Evolutionary conservation across 1,140 invertebrate genomes (phyloP), one percentile per base, ranked within the genome.

Genomic region (Aphaenogaster rudis): DNA sequence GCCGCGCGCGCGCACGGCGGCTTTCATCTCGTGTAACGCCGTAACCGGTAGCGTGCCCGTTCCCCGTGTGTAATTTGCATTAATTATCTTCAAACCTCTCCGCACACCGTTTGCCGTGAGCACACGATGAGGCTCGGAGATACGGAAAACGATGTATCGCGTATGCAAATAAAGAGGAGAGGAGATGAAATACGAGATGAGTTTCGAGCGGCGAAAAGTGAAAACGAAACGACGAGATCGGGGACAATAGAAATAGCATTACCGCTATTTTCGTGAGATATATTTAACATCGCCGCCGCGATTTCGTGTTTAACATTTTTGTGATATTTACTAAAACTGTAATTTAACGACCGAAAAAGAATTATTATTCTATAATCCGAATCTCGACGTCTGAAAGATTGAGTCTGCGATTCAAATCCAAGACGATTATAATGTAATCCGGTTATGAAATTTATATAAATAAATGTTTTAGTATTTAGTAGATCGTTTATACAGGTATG

Each of bases 31-130:
- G 92, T 92, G 91, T 92, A 82, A 82, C 67, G 80, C 87, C 91
- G 92, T 93, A 93, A 93, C 92, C 92, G 92, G 92, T 93, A 93
- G 92, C 92, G 76, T 88, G 78, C 86, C 85, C 82, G 82, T 85
- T 64, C 72, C 79, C 67, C 86, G 76, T 92, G 82, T 91, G 91
- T 92, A 93, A 92, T 93, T 92, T 93, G 91, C 92, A 93, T 93
- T 92, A 92, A 93, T 93, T 92, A 93, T 93, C 90, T 92, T 88
- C 91, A 92, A 91, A 90, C 88, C 89, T 90, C 69, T 76, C 86
- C 66, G 86, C 86, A 76, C 69, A 59, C 63, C 79, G 86, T 90
- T 91, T 86, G 88, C 88, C 89, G 76, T 87, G 61, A 85, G 86
- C 81, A 74, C 66, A 86, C 71, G 87, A 76, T 86, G 69, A 86